Conservation (phyloP, 1,140 invertebrate genomes). For the Acyrthosiphon pisum region DNA sequence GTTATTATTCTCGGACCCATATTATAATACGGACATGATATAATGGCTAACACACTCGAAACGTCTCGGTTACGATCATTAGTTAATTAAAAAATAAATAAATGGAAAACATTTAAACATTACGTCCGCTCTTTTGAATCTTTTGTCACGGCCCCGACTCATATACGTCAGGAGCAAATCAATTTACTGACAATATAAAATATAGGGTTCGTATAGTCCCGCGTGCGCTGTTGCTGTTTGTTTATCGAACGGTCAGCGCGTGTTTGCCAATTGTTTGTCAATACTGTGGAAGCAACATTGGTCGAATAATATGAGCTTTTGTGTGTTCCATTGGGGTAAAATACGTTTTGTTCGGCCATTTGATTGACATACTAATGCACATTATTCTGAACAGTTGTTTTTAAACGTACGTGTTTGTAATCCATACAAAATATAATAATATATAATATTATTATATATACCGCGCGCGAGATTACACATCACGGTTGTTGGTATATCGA, state of each 20-base stretch:
- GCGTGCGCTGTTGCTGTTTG: slow-evolving; percentile 24
- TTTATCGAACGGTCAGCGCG: slow-evolving; percentile 21
- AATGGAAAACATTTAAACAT: slow-evolving; percentile 28
- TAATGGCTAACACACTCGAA: not conserved
- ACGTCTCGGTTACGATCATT: not conserved
- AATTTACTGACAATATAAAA: slow-evolving; percentile 42
- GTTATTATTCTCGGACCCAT: slow-evolving; percentile 33
- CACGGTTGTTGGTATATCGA: not conserved
- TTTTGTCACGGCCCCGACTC: slow-evolving; percentile 20
- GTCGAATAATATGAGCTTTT: slow-evolving; percentile 10
- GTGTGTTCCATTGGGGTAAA: not conserved
- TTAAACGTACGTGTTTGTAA: not conserved
- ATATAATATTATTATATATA: not conserved
- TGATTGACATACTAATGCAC: slow-evolving; percentile 28
- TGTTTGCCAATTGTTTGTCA: slow-evolving; percentile 43
- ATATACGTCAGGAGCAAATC: slow-evolving; percentile 27
- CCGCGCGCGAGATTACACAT: not conserved
- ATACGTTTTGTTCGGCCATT: not conserved
- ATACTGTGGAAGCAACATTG: slow-evolving; percentile 22
- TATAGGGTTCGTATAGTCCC: not conserved
- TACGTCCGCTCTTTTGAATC: slow-evolving; percentile 35
- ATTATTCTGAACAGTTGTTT: slow-evolving; percentile 28
- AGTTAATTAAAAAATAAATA: slow-evolving; percentile 40
- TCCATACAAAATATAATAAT: not conserved
- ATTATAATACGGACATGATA: not conserved